phyloP scores from a whole-genome alignment of 1,140 invertebrate genomes.

The Nymphalis io region DNA sequence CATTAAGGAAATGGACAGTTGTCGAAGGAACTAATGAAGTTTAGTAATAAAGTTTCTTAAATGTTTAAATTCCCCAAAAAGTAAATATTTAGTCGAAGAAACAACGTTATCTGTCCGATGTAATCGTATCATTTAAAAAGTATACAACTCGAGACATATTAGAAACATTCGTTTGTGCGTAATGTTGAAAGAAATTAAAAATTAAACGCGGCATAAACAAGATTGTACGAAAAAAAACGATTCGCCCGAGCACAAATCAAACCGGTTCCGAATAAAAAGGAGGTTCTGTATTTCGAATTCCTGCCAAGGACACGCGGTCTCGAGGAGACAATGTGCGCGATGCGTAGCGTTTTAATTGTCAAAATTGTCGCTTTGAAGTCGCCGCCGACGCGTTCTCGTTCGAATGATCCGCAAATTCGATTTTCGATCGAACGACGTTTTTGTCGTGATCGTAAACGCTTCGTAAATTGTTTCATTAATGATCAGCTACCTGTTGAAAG shows the following conservation, averaged over 20 bases:
- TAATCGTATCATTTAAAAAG: constrained; percentile 1
- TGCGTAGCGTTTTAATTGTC: constrained; percentile 73
- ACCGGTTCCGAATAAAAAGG: constrained; percentile 50
- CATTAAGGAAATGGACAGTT: constrained; percentile 9
- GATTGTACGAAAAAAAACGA: constrained; percentile 33
- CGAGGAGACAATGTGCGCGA: constrained; percentile 58
- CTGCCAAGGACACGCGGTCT: constrained; percentile 65
- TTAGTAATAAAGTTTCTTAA: background rate
- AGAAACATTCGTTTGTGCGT: constrained; percentile 10
- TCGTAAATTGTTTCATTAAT: constrained; percentile 43
- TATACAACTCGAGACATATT: constrained; percentile 3
- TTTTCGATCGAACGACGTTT: constrained; percentile 42
- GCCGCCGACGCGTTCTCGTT: constrained; percentile 48
- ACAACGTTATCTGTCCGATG: background rate
- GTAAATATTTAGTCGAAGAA: background rate
- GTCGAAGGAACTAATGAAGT: background rate
- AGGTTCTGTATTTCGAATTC: constrained; percentile 57
- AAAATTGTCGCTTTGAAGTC: constrained; percentile 66
- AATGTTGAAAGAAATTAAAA: constrained; percentile 31
- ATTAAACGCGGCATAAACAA: constrained; percentile 44
- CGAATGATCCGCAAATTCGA: constrained; percentile 38
- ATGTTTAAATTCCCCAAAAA: background rate
- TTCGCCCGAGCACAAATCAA: constrained; percentile 46
- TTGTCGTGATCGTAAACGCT: constrained; percentile 30
- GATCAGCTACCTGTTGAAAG: constrained; percentile 27